Conservation (phyloP, 2,797 vertebrate genomes). For the Phoxinus dragarum region DNA sequence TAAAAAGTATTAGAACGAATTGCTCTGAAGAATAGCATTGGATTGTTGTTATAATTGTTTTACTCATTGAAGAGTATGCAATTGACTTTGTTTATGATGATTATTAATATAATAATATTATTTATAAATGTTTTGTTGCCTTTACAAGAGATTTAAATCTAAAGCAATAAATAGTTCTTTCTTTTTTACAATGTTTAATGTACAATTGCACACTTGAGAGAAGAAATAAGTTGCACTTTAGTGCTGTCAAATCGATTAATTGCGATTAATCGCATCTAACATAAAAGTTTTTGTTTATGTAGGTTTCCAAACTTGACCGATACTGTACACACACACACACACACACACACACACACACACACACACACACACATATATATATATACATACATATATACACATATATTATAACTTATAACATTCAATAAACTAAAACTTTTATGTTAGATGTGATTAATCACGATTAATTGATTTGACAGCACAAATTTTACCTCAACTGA, state of each 20-base stretch:
- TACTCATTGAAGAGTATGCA: constrained; percentile 21
- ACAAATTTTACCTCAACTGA: constrained; percentile 52
- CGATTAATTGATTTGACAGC: too few species aligned
- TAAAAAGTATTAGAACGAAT: background rate
- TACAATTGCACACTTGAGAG: constrained; percentile 46
- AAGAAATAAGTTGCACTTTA: constrained; percentile 23
- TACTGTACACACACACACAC: too few species aligned
- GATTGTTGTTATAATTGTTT: constrained; percentile 38
- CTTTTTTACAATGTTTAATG: constrained; percentile 35
- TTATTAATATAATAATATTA: constrained; percentile 34
- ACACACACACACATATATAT: too few species aligned
- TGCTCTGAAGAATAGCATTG: background rate
- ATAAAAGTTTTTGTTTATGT: too few species aligned
- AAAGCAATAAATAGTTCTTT: constrained; percentile 49
- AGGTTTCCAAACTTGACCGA: too few species aligned
- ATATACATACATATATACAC: too few species aligned
- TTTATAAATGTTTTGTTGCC: constrained; percentile 56
- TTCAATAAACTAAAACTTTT: too few species aligned
- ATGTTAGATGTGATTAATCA: too few species aligned
- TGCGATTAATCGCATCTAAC: too few species aligned
- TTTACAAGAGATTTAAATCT: constrained; percentile 58
- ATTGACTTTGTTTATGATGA: constrained; percentile 41
- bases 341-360: accelerated
- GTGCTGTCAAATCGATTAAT: too few species aligned
- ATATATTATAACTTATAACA: too few species aligned